Conservation (phyloP, 2,113 vertebrate genomes). For the Meriones unguiculatus region DNA sequence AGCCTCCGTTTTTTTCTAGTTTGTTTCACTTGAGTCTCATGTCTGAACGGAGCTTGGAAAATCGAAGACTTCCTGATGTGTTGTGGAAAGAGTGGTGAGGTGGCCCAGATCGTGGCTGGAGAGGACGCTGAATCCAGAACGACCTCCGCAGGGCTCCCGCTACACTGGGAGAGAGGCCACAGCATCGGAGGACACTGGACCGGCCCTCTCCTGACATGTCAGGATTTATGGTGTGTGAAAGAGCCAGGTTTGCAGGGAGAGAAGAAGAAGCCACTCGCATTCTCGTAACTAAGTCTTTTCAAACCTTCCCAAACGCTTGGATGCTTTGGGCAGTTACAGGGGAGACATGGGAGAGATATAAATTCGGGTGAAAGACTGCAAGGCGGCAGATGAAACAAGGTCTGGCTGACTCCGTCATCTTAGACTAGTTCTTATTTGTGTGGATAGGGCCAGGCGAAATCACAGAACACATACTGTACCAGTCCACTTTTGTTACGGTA, state of each 20-base stretch:
- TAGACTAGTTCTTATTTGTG: neutral
- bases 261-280: neutral
- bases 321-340: neutral
- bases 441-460: neutral
- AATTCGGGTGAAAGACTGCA: neutral
- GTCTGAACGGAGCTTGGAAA: neutral
- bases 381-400: neutral
- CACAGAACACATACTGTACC: neutral
- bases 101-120: neutral
- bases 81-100: neutral
- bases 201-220: neutral
- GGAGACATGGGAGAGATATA: neutral
- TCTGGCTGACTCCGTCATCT: neutral
- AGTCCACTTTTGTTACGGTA: neutral
- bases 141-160: neutral
- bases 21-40: neutral
- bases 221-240: neutral
- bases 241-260: neutral
- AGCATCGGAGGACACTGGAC: neutral
- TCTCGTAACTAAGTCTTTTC: neutral
- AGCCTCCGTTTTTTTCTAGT: neutral
- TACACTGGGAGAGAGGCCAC: too few species aligned
- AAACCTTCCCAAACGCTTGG: neutral
- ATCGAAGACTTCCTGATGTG: neutral
- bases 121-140: neutral